These are phyloP conservation scores for Melanotaenia trifasciata DNA, from an alignment of 2,797 vertebrate species.

Conservation along the genomic window DNA sequence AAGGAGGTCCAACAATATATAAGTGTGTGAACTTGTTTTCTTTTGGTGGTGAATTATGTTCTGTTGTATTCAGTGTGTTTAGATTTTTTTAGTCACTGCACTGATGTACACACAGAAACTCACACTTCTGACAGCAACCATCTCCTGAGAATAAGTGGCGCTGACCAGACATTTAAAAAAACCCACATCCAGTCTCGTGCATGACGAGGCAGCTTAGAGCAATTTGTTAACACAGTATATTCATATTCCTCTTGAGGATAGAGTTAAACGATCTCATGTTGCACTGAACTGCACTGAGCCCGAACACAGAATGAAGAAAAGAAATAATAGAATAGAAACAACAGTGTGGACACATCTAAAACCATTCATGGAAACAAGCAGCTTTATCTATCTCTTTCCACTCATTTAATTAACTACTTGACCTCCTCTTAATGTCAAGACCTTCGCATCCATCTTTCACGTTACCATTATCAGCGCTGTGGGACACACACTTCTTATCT, in stretches of 20 bases:
- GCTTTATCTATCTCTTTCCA: neutral
- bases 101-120: conserved; percentile 15
- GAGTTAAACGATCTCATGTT: conserved; percentile 33
- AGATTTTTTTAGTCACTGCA: too few relatives aligned
- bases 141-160: conserved; percentile 31
- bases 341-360: conserved; percentile 7
- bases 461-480: conserved; percentile 32
- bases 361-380: conserved; percentile 3
- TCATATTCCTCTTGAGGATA: conserved; percentile 26
- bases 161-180: conserved; percentile 44
- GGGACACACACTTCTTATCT: conserved; percentile 49
- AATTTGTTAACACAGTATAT: conserved; percentile 60
- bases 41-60: neutral
- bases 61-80: neutral
- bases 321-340: neutral
- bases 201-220: conserved; percentile 41
- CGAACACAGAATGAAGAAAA: neutral
- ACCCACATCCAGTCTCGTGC: conserved; percentile 38
- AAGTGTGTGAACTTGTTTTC: too few relatives aligned
- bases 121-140: conserved; percentile 16
- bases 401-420: conserved; percentile 46
- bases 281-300: conserved; percentile 30
- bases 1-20: too few relatives aligned
- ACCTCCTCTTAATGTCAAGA: conserved; percentile 39
- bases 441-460: conserved; percentile 36